Conservation (phyloP, 2,888 invertebrate genomes). For the Saturnia japonica region DNA sequence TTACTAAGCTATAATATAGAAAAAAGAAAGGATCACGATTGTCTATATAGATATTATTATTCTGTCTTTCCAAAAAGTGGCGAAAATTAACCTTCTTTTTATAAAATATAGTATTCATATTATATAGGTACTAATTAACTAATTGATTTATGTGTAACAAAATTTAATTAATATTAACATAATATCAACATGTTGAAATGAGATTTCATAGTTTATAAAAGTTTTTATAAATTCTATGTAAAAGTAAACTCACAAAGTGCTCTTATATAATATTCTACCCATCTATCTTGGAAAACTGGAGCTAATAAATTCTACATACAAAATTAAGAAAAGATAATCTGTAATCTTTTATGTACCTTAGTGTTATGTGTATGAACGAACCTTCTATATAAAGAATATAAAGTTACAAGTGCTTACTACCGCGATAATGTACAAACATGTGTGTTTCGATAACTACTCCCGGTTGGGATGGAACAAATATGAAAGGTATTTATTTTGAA, state of each 20-base stretch:
- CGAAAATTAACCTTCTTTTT: not conserved
- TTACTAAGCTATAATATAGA: too few relatives aligned
- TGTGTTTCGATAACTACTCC: constrained; percentile 13
- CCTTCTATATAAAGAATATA: not conserved
- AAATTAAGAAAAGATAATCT: not conserved
- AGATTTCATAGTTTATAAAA: too few relatives aligned
- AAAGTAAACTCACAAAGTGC: not conserved
- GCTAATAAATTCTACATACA: too few relatives aligned
- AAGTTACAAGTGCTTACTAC: not conserved
- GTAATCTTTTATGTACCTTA: not conserved
- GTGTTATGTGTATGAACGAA: not conserved
- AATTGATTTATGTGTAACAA: not conserved
- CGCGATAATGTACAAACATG: constrained; percentile 17
- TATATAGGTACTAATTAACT: too few relatives aligned
- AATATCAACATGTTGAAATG: too few relatives aligned
- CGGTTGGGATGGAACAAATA: not conserved
- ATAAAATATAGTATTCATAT: too few relatives aligned
- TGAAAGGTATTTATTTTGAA: constrained; percentile 8
- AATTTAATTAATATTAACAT: not conserved
- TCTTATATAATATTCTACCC: not conserved
- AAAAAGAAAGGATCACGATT: not conserved
- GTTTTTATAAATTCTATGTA: too few relatives aligned
- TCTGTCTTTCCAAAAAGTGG: not conserved
- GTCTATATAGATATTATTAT: not conserved
- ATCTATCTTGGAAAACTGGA: not conserved